Conservation (phyloP, 2,113 vertebrate species). For the Benitochromis conjunctus region DNA sequence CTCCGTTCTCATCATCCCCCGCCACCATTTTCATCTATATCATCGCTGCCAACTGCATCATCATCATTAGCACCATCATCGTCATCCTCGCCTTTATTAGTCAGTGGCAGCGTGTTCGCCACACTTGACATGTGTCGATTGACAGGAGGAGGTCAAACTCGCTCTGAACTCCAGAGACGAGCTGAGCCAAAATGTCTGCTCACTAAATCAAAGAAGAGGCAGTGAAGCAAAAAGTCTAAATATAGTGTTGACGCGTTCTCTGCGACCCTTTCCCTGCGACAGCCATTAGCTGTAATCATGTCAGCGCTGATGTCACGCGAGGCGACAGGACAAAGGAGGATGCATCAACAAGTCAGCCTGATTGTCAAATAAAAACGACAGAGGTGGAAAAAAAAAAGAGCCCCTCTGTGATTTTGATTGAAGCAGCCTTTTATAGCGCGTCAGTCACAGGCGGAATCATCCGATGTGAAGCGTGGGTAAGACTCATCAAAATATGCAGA, state of each 20-base stretch:
- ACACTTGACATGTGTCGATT: background rate
- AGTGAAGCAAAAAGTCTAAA: slow-evolving; percentile 37
- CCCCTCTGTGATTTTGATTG: slow-evolving; percentile 34
- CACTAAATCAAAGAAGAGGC: slow-evolving; percentile 6
- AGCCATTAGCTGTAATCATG: slow-evolving; percentile 71
- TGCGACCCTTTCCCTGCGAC: slow-evolving; percentile 29
- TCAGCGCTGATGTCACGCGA: slow-evolving; percentile 53
- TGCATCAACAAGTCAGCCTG: slow-evolving; percentile 54
- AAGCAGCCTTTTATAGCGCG: slow-evolving; percentile 43
- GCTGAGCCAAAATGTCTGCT: slow-evolving; percentile 10
- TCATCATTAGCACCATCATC: background rate
- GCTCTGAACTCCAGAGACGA: background rate
- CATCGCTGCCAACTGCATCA: background rate
- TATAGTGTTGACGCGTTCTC: slow-evolving; percentile 26
- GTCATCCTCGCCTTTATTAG: background rate
- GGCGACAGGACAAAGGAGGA: slow-evolving; percentile 64
- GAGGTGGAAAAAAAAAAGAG: background rate
- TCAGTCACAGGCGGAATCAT: slow-evolving; percentile 33
- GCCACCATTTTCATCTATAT: slow-evolving; percentile 3
- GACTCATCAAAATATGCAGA: slow-evolving; percentile 41
- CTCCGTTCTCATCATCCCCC: slow-evolving; percentile 6
- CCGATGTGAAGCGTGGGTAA: slow-evolving; percentile 28
- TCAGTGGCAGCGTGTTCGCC: background rate
- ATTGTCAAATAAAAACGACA: slow-evolving; percentile 42
- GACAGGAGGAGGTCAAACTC: slow-evolving; percentile 24